phyloP scores from a whole-genome alignment of 2,797 vertebrate genomes.

The Sphenodon punctatus region DNA sequence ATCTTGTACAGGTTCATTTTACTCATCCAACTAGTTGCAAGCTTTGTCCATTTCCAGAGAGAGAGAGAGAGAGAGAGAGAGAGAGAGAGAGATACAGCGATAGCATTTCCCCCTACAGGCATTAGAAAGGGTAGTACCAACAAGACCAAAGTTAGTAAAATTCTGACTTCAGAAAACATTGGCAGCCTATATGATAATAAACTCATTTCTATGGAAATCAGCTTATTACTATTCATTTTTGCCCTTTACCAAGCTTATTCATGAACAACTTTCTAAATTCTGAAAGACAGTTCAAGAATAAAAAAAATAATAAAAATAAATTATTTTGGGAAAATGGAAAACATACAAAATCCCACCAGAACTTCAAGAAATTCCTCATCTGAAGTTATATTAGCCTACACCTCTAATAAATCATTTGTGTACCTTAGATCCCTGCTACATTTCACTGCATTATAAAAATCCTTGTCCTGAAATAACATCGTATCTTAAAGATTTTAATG shows the following conservation, averaged over 20 bases:
- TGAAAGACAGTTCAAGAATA: constrained; percentile 15
- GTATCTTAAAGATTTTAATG: not conserved
- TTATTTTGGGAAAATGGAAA: constrained; percentile 4
- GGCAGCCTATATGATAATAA: constrained; percentile 16
- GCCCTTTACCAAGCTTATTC: constrained; percentile 47
- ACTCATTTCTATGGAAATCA: constrained; percentile 60
- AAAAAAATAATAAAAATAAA: not conserved
- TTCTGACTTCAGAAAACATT: not conserved
- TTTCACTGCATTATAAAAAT: not conserved
- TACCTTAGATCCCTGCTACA: not conserved
- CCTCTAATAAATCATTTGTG: too few relatives aligned
- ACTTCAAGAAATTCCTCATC: not conserved
- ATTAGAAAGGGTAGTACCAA: not conserved
- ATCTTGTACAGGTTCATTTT: too few relatives aligned
- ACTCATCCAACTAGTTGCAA: too few relatives aligned
- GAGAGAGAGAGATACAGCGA: too few relatives aligned
- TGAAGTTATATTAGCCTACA: too few relatives aligned
- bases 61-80: too few relatives aligned
- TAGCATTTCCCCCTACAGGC: too few relatives aligned
- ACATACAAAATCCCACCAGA: not conserved
- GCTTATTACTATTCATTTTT: constrained; percentile 47
- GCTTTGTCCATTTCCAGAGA: too few relatives aligned
- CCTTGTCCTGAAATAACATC: not conserved
- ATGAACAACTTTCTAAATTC: constrained; percentile 37
- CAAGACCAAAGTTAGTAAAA: constrained; percentile 19